These are phyloP conservation scores for Castor canadensis DNA, from an alignment of 2,113 vertebrate genomes.

Conservation along the genomic window DNA sequence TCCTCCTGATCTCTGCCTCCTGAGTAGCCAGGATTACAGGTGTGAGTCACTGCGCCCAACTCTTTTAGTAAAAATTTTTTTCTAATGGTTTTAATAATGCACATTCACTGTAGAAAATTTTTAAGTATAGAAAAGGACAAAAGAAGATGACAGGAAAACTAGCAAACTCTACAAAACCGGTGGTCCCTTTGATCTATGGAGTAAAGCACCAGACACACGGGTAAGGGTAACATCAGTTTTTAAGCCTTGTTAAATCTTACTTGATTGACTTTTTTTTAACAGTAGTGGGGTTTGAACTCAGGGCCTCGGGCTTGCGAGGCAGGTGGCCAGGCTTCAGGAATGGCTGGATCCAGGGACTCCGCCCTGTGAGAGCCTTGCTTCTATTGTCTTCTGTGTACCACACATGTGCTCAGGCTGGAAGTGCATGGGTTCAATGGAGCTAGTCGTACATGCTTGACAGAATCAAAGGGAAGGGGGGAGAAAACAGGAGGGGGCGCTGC, in stretches of 20 bases:
- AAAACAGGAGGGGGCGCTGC: background rate
- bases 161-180: rapidly evolving
- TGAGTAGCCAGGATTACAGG: too few relatives aligned
- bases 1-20: too few relatives aligned
- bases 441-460: rapidly evolving
- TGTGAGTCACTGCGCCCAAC: too few relatives aligned
- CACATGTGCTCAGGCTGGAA: rapidly evolving
- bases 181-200: rapidly evolving
- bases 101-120: background rate
- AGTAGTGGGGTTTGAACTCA: too few relatives aligned
- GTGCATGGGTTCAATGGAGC: rapidly evolving
- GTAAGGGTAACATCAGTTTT: too few relatives aligned
- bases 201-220: too few relatives aligned
- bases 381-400: background rate
- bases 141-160: background rate
- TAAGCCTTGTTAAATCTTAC: too few relatives aligned
- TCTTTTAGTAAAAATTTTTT: too few relatives aligned
- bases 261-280: too few relatives aligned
- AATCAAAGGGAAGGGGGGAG: background rate
- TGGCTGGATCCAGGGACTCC: background rate
- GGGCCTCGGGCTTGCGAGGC: too few relatives aligned
- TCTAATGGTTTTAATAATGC: background rate
- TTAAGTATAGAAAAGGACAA: background rate
- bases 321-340: background rate
- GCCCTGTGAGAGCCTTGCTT: background rate